Evolutionary conservation across 2,888 invertebrate species (phyloP).

Genomic region (Xestia ashworthii): DNA sequence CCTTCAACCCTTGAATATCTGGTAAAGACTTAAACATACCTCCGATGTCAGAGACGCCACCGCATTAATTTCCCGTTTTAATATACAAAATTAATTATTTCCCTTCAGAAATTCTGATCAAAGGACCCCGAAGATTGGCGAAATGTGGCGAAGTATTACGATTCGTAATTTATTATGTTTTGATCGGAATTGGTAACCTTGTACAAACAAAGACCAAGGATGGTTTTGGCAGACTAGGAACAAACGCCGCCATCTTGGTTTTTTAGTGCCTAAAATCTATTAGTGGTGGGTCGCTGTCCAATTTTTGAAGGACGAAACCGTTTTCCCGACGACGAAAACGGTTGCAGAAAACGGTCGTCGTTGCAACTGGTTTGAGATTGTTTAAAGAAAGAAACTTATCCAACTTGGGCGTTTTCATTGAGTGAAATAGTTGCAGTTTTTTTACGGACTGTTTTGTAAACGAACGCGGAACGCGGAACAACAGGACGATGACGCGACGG

Average conservation of each 20-base stretch:
- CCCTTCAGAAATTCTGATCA: conserved; percentile 54
- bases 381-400: too few relatives aligned
- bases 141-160: conserved; percentile 31
- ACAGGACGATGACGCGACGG: too few relatives aligned
- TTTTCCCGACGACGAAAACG: too few relatives aligned
- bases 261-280: too few relatives aligned
- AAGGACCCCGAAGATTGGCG: conserved; percentile 44
- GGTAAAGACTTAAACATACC: conserved; percentile 25
- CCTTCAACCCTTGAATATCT: conserved; percentile 18
- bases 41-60: conserved; percentile 43
- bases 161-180: conserved; percentile 33
- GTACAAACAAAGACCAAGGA: neutral
- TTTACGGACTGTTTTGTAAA: too few relatives aligned
- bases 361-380: too few relatives aligned
- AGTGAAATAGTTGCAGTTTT: too few relatives aligned
- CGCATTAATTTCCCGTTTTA: conserved; percentile 61
- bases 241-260: neutral
- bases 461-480: too few relatives aligned
- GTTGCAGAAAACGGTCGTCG: too few relatives aligned
- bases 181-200: conserved; percentile 10
- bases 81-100: conserved; percentile 64
- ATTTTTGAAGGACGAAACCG: too few relatives aligned
- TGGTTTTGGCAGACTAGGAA: neutral
- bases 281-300: too few relatives aligned
- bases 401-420: too few relatives aligned